phyloP scores from a whole-genome alignment of 2,797 vertebrate species.

The Scomberomorus guttatus region DNA sequence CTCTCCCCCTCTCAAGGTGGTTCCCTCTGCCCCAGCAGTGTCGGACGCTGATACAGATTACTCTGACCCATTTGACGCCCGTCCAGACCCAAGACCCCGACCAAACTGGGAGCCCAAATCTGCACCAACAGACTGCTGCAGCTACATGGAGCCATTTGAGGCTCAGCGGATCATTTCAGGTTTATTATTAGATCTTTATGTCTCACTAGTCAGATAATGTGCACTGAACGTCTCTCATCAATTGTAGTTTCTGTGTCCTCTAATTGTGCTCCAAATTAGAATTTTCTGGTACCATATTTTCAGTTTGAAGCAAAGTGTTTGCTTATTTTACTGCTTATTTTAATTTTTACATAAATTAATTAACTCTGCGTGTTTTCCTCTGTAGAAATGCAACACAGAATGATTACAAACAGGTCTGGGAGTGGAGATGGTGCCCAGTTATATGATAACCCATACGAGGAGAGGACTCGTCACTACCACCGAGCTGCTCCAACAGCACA shows the following conservation, averaged over 20 bases:
- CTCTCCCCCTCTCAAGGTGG: conserved; percentile 64
- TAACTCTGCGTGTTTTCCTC: background rate
- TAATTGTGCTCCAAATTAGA: background rate
- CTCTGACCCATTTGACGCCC: conserved; percentile 91
- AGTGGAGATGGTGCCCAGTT: conserved; percentile 82
- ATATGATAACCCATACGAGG: conserved; percentile 92
- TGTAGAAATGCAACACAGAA: conserved; percentile 78
- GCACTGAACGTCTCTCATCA: background rate
- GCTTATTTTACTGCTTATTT: background rate
- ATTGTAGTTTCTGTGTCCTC: background rate
- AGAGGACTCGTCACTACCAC: conserved; percentile 71
- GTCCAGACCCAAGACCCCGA: conserved; percentile 67
- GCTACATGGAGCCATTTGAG: conserved; percentile 91
- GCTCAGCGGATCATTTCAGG: conserved; percentile 86
- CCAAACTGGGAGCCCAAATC: conserved; percentile 74
- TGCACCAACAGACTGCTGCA: conserved; percentile 81
- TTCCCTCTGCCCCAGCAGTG: conserved; percentile 76
- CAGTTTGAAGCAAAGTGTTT: background rate
- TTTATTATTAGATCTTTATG: conserved; percentile 60
- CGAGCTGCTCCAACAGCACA: conserved; percentile 28
- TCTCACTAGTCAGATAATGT: background rate
- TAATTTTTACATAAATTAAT: background rate
- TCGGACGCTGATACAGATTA: conserved; percentile 86
- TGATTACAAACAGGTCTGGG: conserved; percentile 58
- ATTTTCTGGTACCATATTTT: background rate